Evolutionary conservation across 2,888 invertebrate species (phyloP), one percentile per base, ranked within the genome.

Genomic region (Drosophila dives): DNA sequence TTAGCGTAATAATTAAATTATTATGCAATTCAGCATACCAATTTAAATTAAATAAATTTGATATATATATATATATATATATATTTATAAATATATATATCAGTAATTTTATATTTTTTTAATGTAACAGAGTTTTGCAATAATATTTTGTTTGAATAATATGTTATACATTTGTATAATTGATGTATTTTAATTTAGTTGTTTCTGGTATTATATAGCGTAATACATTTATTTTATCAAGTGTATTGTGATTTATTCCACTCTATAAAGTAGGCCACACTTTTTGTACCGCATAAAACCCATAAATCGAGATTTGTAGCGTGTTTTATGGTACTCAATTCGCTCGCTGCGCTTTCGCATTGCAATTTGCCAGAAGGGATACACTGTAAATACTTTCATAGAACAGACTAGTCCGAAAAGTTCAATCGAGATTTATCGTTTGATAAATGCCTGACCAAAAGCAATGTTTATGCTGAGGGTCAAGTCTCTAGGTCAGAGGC

Each of bases 401-500:
- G 26, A 40, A 54, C 45, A 51, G 45, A 29, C 71, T 23, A 40
- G 40, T 38, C n/a, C 26, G n/a, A 32, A 55, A 59, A 64, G 34
- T 79, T 70, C 65, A 70, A 59, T 66, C 48, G 36, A 54, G 51
- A 79, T 80, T 54, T 67, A 71, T 71, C 10, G 29, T 59, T 60
- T 63, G 64, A 65, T 61, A 81, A 61, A 65, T 65, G 60, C 56
- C 49, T 48, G 42, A 55, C n/a, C 48, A 51, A 32, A 38, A 40
- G 15, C 26, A 48, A 69, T 73, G 77, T 77, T 77, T 77, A 81
- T 69, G 54, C 42, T 36, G 34, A 53, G 67, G 77, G 63, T 64
- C 68, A 79, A 38, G 48, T 48, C 75, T 55, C 20, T 69, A 53
- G 79, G 76, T 76, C 79, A 79, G 54, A 68, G 40, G 79, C 61